Conservation (phyloP, 2,888 invertebrate genomes). For the Tanaodytes sp. region DNA sequence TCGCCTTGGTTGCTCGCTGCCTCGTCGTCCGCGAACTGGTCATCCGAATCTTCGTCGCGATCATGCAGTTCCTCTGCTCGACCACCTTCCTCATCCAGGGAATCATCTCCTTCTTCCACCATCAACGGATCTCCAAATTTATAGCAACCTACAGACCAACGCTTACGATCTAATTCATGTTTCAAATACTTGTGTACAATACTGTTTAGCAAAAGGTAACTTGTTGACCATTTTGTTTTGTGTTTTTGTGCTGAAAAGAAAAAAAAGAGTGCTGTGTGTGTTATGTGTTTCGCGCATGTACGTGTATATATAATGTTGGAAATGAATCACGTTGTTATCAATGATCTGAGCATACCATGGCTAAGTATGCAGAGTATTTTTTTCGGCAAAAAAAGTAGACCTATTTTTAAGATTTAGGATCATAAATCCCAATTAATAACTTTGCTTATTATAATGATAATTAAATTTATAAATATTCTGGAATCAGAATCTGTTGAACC, state of each 20-base stretch:
- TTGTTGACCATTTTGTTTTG: slow-evolving; percentile 5
- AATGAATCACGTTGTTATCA: no score
- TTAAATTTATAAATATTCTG: no score
- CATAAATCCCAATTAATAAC: no score
- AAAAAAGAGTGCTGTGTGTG: background rate
- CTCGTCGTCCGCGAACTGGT: slow-evolving; percentile 77
- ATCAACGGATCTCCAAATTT: slow-evolving; percentile 80
- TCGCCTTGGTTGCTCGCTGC: slow-evolving; percentile 75
- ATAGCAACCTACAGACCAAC: slow-evolving; percentile 76
- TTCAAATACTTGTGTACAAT: background rate
- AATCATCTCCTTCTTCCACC: slow-evolving; percentile 79
- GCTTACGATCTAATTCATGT: background rate
- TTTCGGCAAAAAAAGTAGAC: no score
- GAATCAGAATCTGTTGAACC: no score
- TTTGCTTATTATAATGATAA: no score
- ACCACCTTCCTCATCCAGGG: slow-evolving; percentile 84
- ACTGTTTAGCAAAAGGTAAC: slow-evolving; percentile 8
- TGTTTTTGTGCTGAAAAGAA: slow-evolving; percentile 15
- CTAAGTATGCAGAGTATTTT: no score
- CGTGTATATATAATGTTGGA: no score
- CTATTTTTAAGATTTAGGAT: no score
- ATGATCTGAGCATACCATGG: no score
- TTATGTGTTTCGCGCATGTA: no score
- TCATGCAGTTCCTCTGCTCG: slow-evolving; percentile 61
- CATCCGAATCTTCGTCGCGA: slow-evolving; percentile 73